Evolutionary conservation across 2,888 invertebrate genomes (phyloP), one percentile per base, ranked within the genome.

Genomic region (Caenorhabditis sp.): DNA sequence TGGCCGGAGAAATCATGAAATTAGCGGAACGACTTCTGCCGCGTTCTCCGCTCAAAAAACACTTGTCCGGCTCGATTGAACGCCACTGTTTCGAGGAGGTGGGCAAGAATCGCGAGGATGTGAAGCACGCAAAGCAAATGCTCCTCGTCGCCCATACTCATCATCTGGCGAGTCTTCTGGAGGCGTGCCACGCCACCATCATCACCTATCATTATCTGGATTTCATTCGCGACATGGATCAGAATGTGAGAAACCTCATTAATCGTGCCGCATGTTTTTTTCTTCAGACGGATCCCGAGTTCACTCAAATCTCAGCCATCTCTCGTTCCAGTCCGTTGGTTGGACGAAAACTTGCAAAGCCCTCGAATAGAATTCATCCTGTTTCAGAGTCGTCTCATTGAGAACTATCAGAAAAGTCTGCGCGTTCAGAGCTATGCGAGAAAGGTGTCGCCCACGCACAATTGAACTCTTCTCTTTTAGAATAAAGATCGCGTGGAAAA

Each of bases 61-160:
- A 26, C 2, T n/a, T 46, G 46, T 1, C 4, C 8, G 24, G 24
- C 24, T 22, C 46, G 1, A 3, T 46, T 13, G 46, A 46, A n/a
- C 24, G 24, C 13, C 46, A 46, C n/a, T 46, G 46, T n/a, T 26
- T 26, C 26, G 46, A 46, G 26, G 46, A 46, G 24, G 24, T 46
- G 3, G 4, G 15, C 41, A 41, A 41, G 65, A 55, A 65, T 22
- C 20, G 27, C 20, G 65, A 65, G 17, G 46, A 65, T 15, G 37
- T 65, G 17, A 3, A 1, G 0, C 55, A 55, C 15, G 55, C 55
- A 6, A 65, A 55, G 17, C 35, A 43, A 6, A 17, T 66, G 20
- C 35, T 77, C 48, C 30, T 61, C 27, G 20, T 71, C 24, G 58
- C 50, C n/a, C 55, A 70, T 22, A 37, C 46, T 22, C 30, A 71